These are phyloP conservation scores for Pseudopipra pipra DNA, from an alignment of 2,113 vertebrate species.

Conservation along the genomic window DNA sequence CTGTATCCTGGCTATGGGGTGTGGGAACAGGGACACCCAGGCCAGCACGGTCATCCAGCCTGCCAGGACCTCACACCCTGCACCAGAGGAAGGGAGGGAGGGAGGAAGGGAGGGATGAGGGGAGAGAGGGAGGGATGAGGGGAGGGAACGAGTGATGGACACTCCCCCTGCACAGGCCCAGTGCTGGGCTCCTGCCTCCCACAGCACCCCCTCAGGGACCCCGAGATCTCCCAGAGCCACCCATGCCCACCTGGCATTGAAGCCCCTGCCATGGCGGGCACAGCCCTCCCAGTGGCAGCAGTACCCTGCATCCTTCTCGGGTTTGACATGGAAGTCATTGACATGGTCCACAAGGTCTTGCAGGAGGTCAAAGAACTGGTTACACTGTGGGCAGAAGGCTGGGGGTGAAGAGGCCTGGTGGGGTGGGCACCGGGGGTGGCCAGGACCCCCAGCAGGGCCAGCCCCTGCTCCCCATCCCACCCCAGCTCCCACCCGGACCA, in stretches of 20 bases:
- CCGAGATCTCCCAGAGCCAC: background rate
- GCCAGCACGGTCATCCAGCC: background rate
- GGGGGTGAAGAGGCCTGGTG: background rate
- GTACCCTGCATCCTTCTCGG: slow-evolving; percentile 94
- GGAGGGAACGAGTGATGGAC: background rate
- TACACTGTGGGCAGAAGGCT: slow-evolving; percentile 78
- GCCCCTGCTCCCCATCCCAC: background rate
- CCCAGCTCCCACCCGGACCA: background rate
- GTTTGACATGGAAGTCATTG: slow-evolving; percentile 95
- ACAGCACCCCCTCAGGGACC: background rate
- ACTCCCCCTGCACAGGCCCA: background rate
- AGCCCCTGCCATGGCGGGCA: slow-evolving; percentile 92
- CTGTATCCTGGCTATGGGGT: accelerated
- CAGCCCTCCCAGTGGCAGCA: slow-evolving; percentile 99
- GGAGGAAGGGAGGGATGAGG: too few species aligned
- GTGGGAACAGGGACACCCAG: background rate
- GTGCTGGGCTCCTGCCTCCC: background rate
- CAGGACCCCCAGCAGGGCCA: background rate
- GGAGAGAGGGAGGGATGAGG: background rate
- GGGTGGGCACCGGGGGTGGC: background rate
- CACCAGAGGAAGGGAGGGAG: background rate
- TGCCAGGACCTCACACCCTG: background rate
- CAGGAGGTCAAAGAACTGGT: slow-evolving; percentile 92
- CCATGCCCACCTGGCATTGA: slow-evolving; percentile 88
- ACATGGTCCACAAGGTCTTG: slow-evolving; percentile 98